These are phyloP conservation scores for Meiosimyza platycephala DNA, from an alignment of 2,888 invertebrate genomes.

Conservation along the genomic window DNA sequence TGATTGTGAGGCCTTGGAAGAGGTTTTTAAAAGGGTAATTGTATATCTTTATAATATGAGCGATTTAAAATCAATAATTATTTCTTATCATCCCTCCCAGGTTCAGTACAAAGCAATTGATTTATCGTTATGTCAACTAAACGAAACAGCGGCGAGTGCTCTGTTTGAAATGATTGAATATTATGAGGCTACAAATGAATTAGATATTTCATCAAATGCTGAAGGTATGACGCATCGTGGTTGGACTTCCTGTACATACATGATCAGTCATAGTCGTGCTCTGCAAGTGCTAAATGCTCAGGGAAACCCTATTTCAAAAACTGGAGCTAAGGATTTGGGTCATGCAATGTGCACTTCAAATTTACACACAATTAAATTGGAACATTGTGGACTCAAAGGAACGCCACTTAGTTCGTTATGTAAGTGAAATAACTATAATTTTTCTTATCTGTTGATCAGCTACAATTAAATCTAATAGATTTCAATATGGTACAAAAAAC, in stretches of 20 bases:
- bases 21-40: slow-evolving; percentile 77
- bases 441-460: too few species aligned
- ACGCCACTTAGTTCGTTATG: slow-evolving; percentile 80
- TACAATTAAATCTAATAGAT: too few species aligned
- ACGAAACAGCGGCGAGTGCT: slow-evolving; percentile 74
- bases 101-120: slow-evolving; percentile 66
- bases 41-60: not conserved
- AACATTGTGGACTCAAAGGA: slow-evolving; percentile 80
- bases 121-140: slow-evolving; percentile 63
- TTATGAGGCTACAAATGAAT: slow-evolving; percentile 83
- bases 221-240: slow-evolving; percentile 79
- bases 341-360: slow-evolving; percentile 79
- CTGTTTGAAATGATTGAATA: slow-evolving; percentile 93
- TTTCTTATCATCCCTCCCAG: slow-evolving; percentile 44
- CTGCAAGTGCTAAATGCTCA: slow-evolving; percentile 63
- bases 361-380: slow-evolving; percentile 80
- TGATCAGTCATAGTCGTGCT: slow-evolving; percentile 65
- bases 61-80: not conserved
- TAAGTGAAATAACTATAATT: slow-evolving; percentile 62
- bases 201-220: slow-evolving; percentile 82
- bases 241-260: slow-evolving; percentile 80
- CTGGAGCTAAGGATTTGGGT: slow-evolving; percentile 75
- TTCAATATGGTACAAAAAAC: too few species aligned
- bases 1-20: slow-evolving; percentile 85
- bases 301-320: slow-evolving; percentile 64